A percentile compares a stretch with the other conserved stretches of the same genome.
Conservation (phyloP, 2,888 invertebrate species). For the Cantharis lateralis region DNA sequence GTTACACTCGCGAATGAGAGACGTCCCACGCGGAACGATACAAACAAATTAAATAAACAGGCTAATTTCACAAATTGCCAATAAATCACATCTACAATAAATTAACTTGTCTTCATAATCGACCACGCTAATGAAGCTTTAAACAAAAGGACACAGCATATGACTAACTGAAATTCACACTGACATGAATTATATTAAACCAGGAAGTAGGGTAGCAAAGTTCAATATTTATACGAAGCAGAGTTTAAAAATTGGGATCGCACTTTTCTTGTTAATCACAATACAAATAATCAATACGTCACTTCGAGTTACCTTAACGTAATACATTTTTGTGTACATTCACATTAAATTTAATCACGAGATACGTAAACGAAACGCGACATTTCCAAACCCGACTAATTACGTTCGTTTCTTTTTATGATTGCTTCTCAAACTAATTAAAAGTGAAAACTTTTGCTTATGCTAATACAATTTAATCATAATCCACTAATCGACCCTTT, state of each 20-base stretch:
- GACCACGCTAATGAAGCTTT: slow-evolving; percentile 10
- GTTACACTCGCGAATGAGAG: background rate
- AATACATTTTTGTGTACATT: background rate
- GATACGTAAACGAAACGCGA: background rate
- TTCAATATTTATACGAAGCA: slow-evolving; percentile 41
- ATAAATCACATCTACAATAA: slow-evolving; percentile 14
- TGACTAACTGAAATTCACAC: slow-evolving; percentile 36
- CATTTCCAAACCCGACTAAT: background rate
- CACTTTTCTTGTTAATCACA: slow-evolving; percentile 3
- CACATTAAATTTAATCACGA: background rate
- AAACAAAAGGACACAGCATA: slow-evolving; percentile 19
- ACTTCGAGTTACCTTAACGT: background rate
- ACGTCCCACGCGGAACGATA: background rate
- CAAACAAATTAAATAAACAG: slow-evolving; percentile 8
- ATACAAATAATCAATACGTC: slow-evolving; percentile 10
- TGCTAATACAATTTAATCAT: background rate
- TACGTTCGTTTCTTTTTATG: background rate
- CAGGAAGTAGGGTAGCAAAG: slow-evolving; percentile 42
- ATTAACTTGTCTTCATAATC: slow-evolving; percentile 7
- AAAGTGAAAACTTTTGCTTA: background rate
- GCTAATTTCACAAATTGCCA: background rate
- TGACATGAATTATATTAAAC: slow-evolving; percentile 40
- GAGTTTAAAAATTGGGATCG: slow-evolving; percentile 11
- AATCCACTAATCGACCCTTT: background rate
- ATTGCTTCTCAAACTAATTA: background rate